A percentile compares a stretch with the other conserved stretches of the same genome.
phyloP scores from a whole-genome alignment of 2,797 vertebrate species.

The Sorex maritimensis region DNA sequence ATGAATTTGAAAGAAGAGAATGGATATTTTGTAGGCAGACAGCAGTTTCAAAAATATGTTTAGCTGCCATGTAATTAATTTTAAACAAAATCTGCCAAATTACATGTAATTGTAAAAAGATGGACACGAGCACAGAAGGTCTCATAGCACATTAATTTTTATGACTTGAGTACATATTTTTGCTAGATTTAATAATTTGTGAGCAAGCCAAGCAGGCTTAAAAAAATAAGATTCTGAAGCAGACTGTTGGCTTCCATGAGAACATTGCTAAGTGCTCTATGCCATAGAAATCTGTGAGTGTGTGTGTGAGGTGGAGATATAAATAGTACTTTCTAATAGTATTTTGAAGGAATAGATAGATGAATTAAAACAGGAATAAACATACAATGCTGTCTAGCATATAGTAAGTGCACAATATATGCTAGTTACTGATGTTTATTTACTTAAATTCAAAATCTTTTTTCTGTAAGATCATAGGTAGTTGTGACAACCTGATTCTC shows the following conservation, averaged over 20 bases:
- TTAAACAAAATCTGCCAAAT: conserved; percentile 64
- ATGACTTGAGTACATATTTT: conserved; percentile 50
- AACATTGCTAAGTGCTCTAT: conserved; percentile 27
- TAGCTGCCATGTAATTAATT: conserved; percentile 46
- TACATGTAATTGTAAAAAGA: background rate
- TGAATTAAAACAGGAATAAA: conserved; percentile 37
- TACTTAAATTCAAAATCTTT: conserved; percentile 54
- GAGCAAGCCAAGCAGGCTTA: background rate
- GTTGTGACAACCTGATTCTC: background rate
- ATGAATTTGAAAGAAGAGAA: conserved; percentile 8
- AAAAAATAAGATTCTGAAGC: conserved; percentile 7
- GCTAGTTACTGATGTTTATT: conserved; percentile 22
- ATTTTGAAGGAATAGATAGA: conserved; percentile 50
- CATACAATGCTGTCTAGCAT: conserved; percentile 25
- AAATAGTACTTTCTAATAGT: conserved; percentile 25
- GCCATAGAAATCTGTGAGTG: background rate
- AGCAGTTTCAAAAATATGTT: conserved; percentile 12
- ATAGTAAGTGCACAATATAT: conserved; percentile 28
- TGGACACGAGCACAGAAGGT: conserved; percentile 45
- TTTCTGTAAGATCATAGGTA: conserved; percentile 36
- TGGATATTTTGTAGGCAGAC: background rate
- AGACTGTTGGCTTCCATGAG: background rate
- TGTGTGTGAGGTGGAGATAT: background rate
- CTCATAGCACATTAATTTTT: conserved; percentile 53
- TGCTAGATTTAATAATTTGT: conserved; percentile 58